Evolutionary conservation across 2,888 invertebrate species (phyloP).

Genomic region (Venustoraphidia nigricollis): DNA sequence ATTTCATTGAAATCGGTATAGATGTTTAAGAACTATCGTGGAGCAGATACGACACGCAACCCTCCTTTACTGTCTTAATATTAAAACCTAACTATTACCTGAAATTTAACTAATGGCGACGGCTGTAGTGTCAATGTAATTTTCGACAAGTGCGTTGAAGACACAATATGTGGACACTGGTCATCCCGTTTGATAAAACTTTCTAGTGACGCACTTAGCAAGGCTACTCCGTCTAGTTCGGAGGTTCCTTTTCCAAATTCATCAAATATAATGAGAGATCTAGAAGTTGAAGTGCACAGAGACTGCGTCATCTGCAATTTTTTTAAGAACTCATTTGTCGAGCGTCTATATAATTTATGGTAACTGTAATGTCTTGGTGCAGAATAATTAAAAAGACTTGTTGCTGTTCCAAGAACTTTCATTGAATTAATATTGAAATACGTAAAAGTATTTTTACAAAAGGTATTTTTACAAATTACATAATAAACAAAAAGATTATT

Average conservation of each 20-base stretch:
- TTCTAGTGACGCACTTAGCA: conserved; percentile 52
- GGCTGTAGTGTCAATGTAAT: conserved; percentile 40
- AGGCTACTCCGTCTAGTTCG: conserved; percentile 56
- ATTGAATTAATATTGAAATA: too few species aligned
- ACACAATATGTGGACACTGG: conserved; percentile 55
- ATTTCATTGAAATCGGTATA: too few species aligned
- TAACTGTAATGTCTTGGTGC: too few species aligned
- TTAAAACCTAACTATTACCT: conserved; percentile 27
- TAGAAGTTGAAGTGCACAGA: conserved; percentile 42
- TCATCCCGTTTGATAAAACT: conserved; percentile 40
- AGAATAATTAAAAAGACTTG: too few species aligned
- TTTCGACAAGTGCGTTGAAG: conserved; percentile 64
- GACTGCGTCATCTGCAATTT: conserved; percentile 50
- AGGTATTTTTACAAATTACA: too few species aligned
- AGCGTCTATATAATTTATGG: not conserved
- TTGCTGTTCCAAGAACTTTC: too few species aligned
- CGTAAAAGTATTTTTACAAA: too few species aligned
- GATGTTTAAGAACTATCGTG: not conserved
- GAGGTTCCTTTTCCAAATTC: conserved; percentile 82
- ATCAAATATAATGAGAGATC: conserved; percentile 67
- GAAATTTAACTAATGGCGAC: conserved; percentile 32
- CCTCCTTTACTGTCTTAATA: conserved; percentile 15
- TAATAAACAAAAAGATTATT: too few species aligned
- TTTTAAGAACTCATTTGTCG: not conserved
- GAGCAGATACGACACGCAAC: conserved; percentile 9